A percentile compares a stretch with the other conserved stretches of the same genome.
Conservation (phyloP, 2,797 vertebrate species). For the Neosilurus mollespiculum region DNA sequence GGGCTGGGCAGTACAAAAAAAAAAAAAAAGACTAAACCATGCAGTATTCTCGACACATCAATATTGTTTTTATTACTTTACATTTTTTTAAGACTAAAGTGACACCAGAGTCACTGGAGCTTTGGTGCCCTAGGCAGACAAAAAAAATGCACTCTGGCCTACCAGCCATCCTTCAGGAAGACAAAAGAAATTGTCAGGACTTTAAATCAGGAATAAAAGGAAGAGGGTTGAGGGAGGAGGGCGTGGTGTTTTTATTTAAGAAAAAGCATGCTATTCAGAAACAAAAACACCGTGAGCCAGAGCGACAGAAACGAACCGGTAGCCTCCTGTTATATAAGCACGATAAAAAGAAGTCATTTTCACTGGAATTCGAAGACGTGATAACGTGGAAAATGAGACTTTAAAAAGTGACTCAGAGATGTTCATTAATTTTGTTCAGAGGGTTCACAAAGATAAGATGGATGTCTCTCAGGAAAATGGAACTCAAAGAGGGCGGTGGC, state of each 20-base stretch:
- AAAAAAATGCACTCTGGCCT: not conserved
- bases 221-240: constrained; percentile 51
- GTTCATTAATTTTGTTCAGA: not conserved
- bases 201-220: constrained; percentile 45
- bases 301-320: constrained; percentile 61
- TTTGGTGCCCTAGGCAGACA: not conserved
- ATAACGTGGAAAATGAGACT: not conserved
- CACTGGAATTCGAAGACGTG: constrained; percentile 48
- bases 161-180: not conserved
- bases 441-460: constrained; percentile 28
- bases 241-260: constrained; percentile 59
- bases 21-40: not conserved
- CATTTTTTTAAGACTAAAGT: not conserved
- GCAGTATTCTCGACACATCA: no score
- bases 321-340: constrained; percentile 46
- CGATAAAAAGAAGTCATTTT: constrained; percentile 56
- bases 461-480: not conserved
- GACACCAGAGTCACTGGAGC: no score
- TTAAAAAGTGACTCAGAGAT: not conserved
- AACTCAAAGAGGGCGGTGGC: no score
- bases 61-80: not conserved
- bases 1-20: not conserved
- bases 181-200: not conserved
- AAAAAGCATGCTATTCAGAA: constrained; percentile 58
- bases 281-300: constrained; percentile 49